These are phyloP conservation scores for Pocillopora verrucosa DNA, from an alignment of 64 coral and sea anemone genomes.

Conservation along the genomic window DNA sequence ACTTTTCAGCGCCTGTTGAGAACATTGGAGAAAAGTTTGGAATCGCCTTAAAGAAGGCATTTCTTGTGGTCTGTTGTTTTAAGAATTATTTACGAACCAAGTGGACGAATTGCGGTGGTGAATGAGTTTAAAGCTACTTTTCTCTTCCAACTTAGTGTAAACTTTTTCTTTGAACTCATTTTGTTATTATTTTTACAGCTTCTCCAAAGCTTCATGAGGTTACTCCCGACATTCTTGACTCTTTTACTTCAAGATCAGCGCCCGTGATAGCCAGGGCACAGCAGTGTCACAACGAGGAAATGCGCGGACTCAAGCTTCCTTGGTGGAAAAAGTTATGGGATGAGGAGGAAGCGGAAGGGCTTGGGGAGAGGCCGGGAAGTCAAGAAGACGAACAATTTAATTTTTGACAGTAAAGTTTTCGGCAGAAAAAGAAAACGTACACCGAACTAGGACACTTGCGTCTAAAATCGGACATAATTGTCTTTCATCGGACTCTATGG, in stretches of 20 bases:
- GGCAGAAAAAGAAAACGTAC: not conserved
- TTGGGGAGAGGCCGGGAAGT: not conserved
- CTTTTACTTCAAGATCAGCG: conserved; percentile 71
- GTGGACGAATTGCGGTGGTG: too few relatives aligned
- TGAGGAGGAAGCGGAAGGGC: conserved; percentile 33
- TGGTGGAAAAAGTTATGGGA: conserved; percentile 99
- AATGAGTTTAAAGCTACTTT: too few relatives aligned
- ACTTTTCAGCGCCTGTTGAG: too few relatives aligned
- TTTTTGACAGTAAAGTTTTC: not conserved
- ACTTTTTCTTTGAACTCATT: too few relatives aligned
- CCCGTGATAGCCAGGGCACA: conserved; percentile 92
- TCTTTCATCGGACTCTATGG: too few relatives aligned
- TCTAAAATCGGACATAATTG: too few relatives aligned
- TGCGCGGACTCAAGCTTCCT: conserved; percentile 66
- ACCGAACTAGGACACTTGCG: too few relatives aligned
- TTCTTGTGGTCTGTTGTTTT: too few relatives aligned
- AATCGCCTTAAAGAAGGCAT: too few relatives aligned
- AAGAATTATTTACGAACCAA: too few relatives aligned
- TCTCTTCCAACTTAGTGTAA: too few relatives aligned
- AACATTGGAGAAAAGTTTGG: too few relatives aligned
- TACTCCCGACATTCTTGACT: conserved; percentile 37
- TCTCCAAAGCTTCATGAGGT: conserved; percentile 71
- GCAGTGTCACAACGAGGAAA: conserved; percentile 77
- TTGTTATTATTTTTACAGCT: conserved; percentile 29
- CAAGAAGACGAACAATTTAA: not conserved